These are phyloP conservation scores for Andrena fulva DNA, from an alignment of 2,888 invertebrate genomes.

Conservation along the genomic window DNA sequence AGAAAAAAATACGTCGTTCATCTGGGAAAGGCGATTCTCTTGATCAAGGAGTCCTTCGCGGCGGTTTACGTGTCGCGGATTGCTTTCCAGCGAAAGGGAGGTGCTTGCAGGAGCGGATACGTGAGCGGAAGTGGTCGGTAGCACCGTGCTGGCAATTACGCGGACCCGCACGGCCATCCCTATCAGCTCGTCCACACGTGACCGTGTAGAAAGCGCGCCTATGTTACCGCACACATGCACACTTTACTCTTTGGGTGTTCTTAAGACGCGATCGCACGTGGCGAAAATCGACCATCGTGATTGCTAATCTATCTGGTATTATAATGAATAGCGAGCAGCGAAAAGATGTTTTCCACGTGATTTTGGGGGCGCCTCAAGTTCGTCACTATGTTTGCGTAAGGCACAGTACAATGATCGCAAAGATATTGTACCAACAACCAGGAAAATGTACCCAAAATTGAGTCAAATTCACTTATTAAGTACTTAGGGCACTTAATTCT, in stretches of 20 bases:
- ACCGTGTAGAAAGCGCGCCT: constrained; percentile 43
- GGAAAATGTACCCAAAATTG: no score
- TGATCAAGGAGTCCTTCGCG: constrained; percentile 6
- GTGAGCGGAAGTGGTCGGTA: constrained; percentile 82
- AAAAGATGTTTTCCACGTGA: no score
- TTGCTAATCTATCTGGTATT: background rate
- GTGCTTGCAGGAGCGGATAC: constrained; percentile 81
- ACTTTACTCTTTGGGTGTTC: background rate
- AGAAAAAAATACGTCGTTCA: background rate
- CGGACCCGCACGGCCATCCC: constrained; percentile 73
- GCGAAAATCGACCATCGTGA: background rate
- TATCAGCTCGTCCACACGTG: constrained; percentile 70
- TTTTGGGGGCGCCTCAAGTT: no score
- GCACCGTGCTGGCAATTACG: constrained; percentile 79
- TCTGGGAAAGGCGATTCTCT: background rate
- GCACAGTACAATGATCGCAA: no score
- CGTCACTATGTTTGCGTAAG: no score
- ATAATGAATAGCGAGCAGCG: no score
- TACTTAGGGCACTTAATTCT: no score
- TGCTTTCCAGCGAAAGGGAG: constrained; percentile 73
- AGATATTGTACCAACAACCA: no score
- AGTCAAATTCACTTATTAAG: no score
- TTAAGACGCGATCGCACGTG: constrained; percentile 29
- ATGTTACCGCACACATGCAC: constrained; percentile 14
- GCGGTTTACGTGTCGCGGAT: constrained; percentile 43